phyloP scores from a whole-genome alignment of 1,140 invertebrate genomes.

The Caerostris extrusa region DNA sequence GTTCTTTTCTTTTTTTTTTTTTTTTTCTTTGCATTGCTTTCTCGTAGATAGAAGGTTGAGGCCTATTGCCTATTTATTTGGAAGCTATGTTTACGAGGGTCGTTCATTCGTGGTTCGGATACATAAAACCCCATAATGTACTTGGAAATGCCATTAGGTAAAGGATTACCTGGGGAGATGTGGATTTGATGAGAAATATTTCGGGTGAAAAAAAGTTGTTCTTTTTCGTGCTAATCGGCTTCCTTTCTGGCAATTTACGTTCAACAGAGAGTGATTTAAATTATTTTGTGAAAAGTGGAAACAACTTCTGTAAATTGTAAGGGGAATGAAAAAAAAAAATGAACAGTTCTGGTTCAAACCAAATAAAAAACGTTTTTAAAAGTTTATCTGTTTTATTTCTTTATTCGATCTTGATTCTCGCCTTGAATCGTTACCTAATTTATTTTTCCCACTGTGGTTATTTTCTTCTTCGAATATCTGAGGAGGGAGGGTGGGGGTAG shows the following conservation, averaged over 20 bases:
- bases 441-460: no score
- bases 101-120: not conserved
- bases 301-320: no score
- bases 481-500: no score
- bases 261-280: not conserved
- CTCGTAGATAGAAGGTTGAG: not conserved
- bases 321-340: no score
- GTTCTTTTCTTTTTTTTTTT: no score
- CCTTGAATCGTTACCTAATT: no score
- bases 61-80: conserved; percentile 44
- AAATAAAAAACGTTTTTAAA: no score
- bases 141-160: conserved; percentile 46
- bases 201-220: not conserved
- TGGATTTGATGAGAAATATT: not conserved
- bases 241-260: not conserved
- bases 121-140: conserved; percentile 29
- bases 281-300: no score
- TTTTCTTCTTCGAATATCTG: no score
- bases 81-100: conserved; percentile 18
- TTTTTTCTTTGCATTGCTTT: not conserved
- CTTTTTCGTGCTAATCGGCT: not conserved
- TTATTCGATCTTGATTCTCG: no score
- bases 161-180: conserved; percentile 34
- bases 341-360: no score
- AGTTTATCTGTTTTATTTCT: no score